These are phyloP conservation scores for Casuarius casuarius DNA, from an alignment of 2,113 vertebrate genomes.

Conservation along the genomic window DNA sequence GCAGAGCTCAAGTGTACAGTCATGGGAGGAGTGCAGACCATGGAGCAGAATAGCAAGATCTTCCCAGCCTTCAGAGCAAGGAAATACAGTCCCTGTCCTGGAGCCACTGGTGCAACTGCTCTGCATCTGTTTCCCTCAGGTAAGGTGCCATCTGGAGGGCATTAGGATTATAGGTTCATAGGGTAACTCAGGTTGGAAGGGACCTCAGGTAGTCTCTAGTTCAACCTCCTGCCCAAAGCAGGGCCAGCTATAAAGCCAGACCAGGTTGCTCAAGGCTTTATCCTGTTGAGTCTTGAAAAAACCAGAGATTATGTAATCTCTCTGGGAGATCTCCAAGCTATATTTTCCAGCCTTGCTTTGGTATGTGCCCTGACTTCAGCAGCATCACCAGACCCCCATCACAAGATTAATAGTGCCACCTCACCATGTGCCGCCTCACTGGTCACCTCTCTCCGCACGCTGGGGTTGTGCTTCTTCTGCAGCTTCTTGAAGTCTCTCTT, in stretches of 20 bases:
- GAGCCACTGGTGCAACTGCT: neutral
- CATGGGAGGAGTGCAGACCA: neutral
- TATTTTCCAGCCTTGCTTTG: neutral
- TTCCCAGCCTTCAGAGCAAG: neutral
- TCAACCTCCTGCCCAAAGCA: neutral
- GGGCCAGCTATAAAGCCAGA: neutral
- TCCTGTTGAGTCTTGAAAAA: neutral
- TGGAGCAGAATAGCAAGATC: neutral
- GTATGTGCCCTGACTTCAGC: neutral
- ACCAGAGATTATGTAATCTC: neutral
- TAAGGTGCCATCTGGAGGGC: neutral
- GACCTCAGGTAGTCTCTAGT: neutral
- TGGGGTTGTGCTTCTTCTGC: slow-evolving; percentile 75
- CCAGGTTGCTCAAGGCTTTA: neutral
- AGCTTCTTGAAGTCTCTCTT: slow-evolving; percentile 84
- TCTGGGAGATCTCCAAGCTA: neutral
- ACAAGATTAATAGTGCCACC: rapidly evolving
- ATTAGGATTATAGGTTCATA: neutral
- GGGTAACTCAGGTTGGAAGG: neutral
- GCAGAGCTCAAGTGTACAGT: neutral
- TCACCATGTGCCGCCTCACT: slow-evolving; percentile 80
- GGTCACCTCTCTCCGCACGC: slow-evolving; percentile 45
- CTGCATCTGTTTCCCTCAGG: neutral
- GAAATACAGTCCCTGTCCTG: neutral
- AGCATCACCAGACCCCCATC: rapidly evolving